Evolutionary conservation across 2,797 vertebrate genomes (phyloP).

Genomic region (Adelosebastes latens): DNA sequence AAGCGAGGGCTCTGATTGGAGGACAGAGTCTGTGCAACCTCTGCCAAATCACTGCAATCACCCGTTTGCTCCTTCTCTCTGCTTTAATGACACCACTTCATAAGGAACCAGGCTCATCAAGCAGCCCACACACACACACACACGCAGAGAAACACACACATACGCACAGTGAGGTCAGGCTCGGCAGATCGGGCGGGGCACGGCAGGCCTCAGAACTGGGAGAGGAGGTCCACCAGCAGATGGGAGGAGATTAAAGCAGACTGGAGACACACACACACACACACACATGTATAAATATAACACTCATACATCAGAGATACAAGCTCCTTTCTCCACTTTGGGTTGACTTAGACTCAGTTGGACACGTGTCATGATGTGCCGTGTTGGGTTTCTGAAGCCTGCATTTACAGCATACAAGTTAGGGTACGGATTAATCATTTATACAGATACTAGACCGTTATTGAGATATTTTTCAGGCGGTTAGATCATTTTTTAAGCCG

Average conservation of each 20-base stretch:
- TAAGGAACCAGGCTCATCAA: conserved; percentile 80
- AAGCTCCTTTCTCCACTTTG: conserved; percentile 10
- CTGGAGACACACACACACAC: conserved; percentile 48
- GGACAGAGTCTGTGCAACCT: conserved; percentile 70
- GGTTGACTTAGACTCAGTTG: conserved; percentile 47
- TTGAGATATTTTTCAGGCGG: neutral
- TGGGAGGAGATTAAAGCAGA: conserved; percentile 78
- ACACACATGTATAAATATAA: conserved; percentile 19
- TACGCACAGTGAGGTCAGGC: conserved; percentile 65
- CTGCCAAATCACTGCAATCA: conserved; percentile 85
- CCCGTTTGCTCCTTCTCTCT: conserved; percentile 77
- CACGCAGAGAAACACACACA: conserved; percentile 17
- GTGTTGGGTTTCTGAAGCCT: conserved; percentile 11
- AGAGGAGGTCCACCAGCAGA: conserved; percentile 80
- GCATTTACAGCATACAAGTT: neutral
- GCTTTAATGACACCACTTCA: conserved; percentile 85
- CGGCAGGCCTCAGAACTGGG: conserved; percentile 68
- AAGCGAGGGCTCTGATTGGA: conserved; percentile 79
- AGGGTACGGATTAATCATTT: neutral
- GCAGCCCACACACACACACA: conserved; percentile 47
- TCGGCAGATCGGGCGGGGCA: conserved; percentile 71
- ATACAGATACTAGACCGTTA: neutral
- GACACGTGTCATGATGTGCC: conserved; percentile 37
- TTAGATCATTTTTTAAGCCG: conserved; percentile 16
- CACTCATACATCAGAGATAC: conserved; percentile 17